phyloP scores from a whole-genome alignment of 2,797 vertebrate genomes.

The Amniataba percoides region DNA sequence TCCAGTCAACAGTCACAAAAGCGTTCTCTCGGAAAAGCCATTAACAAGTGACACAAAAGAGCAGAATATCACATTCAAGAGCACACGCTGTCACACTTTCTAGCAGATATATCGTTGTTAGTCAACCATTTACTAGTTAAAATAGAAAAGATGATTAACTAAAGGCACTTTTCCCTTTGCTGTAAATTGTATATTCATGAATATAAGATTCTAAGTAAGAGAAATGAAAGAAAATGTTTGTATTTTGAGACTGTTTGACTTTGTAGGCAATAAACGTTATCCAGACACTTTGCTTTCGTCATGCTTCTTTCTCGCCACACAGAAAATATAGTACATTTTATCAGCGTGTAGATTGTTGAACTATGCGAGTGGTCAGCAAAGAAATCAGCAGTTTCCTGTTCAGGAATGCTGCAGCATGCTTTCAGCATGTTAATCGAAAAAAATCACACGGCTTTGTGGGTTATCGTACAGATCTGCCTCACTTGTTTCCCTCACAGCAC shows the following conservation, averaged over 20 bases:
- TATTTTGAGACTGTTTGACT: background rate
- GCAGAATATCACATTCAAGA: background rate
- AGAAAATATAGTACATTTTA: constrained; percentile 12
- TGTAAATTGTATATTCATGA: background rate
- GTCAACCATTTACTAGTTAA: background rate
- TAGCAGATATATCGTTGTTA: background rate
- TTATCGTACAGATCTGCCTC: constrained; percentile 12
- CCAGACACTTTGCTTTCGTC: background rate
- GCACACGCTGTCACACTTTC: background rate
- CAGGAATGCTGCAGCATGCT: background rate
- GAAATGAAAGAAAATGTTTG: background rate
- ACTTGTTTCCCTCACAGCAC: background rate
- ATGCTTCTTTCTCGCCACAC: constrained; percentile 10
- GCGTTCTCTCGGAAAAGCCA: background rate
- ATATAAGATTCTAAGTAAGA: background rate
- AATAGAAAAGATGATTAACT: background rate
- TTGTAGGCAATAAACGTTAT: background rate
- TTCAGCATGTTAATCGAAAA: background rate
- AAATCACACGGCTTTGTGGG: constrained; percentile 3
- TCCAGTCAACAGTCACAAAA: constrained; percentile 2
- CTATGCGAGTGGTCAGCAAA: background rate
- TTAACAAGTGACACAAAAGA: background rate
- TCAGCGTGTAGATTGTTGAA: constrained; percentile 9
- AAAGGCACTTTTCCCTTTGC: background rate
- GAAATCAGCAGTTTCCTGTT: constrained; percentile 29